These are phyloP conservation scores for Sphenodon punctatus DNA, from an alignment of 2,797 vertebrate species.

Conservation along the genomic window DNA sequence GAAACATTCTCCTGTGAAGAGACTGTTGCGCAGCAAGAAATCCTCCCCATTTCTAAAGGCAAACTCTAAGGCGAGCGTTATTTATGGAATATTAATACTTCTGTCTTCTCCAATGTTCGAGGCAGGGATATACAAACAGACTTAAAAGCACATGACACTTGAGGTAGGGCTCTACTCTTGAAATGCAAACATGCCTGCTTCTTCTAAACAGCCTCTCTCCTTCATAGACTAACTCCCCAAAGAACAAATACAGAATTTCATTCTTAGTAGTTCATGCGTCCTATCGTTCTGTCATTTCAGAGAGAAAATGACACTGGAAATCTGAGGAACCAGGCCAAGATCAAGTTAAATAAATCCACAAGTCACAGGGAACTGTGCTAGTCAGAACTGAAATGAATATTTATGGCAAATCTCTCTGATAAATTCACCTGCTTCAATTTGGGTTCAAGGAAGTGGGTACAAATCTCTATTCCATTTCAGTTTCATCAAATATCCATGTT, in stretches of 20 bases:
- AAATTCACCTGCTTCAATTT: too few species aligned
- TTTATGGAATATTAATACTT: background rate
- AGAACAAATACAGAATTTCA: background rate
- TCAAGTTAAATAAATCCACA: too few species aligned
- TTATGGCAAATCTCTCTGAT: too few species aligned
- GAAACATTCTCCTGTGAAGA: background rate
- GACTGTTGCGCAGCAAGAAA: background rate
- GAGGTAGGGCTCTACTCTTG: background rate
- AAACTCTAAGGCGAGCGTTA: accelerated
- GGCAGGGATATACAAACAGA: background rate
- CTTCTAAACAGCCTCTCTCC: background rate
- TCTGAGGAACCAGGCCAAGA: too few species aligned
- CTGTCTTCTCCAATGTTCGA: background rate
- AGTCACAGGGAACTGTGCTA: too few species aligned
- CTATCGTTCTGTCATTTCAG: background rate
- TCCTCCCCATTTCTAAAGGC: background rate
- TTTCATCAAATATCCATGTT: too few species aligned
- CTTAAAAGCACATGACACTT: background rate
- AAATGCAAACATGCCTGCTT: background rate
- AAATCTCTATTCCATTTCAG: too few species aligned
- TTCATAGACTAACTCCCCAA: background rate
- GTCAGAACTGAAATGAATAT: too few species aligned
- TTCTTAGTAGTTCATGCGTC: background rate
- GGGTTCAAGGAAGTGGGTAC: too few species aligned
- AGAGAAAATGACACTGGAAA: too few species aligned